Percentiles rank a stretch among this genome's conserved stretches.
These are phyloP conservation scores for Dioctria rufipes DNA, from an alignment of 2,888 invertebrate species.

Conservation along the genomic window DNA sequence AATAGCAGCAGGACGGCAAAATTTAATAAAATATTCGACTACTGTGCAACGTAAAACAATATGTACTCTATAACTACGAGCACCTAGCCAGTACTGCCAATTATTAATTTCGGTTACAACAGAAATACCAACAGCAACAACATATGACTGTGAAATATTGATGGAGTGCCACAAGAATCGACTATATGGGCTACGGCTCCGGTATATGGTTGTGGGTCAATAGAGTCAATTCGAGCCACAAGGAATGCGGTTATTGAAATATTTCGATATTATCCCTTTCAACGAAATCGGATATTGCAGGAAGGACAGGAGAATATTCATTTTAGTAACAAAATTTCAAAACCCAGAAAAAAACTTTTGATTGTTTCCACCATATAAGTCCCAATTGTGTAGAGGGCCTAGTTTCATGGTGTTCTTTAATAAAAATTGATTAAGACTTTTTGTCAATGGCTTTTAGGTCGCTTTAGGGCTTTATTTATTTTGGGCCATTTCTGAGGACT, in stretches of 20 bases:
- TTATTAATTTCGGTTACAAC: conserved; percentile 39
- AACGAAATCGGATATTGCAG: too few species aligned
- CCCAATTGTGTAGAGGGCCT: not conserved
- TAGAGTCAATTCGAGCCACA: not conserved
- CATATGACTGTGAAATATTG: not conserved
- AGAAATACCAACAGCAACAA: conserved; percentile 36
- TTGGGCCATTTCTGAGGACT: not conserved
- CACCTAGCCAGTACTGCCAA: conserved; percentile 37
- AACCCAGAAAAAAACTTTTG: not conserved
- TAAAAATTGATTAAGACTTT: not conserved
- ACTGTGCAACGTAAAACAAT: conserved; percentile 8
- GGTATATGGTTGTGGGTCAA: not conserved
- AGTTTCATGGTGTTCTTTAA: not conserved
- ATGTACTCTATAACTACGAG: conserved; percentile 13
- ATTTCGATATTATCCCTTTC: not conserved
- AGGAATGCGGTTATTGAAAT: not conserved
- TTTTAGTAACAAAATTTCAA: not conserved
- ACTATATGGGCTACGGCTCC: too few species aligned
- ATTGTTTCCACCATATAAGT: conserved; percentile 1
- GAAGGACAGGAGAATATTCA: not conserved
- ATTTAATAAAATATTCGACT: conserved; percentile 30
- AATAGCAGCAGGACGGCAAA: not conserved
- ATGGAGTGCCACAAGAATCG: not conserved
- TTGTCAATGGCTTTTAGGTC: not conserved
- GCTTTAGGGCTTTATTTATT: not conserved